Percentiles rank a stretch among this genome's conserved stretches.
Evolutionary conservation across 2,888 invertebrate genomes (phyloP).

Genomic region (Aelia acuminata): DNA sequence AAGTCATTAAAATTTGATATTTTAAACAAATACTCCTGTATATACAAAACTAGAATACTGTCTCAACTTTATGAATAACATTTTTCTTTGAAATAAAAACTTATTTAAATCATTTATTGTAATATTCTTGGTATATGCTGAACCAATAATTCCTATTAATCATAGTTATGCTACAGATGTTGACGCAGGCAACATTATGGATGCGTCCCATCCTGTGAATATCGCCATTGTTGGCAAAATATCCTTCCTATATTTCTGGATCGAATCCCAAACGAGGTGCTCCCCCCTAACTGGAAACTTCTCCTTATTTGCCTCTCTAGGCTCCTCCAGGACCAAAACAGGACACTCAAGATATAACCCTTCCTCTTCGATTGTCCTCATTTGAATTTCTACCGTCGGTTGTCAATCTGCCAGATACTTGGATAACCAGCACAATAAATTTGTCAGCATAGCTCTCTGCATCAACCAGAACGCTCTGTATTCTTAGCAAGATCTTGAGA

Average conservation of each 20-base stretch:
- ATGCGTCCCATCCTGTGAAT: neutral
- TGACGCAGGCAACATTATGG: too few species aligned
- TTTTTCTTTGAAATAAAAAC: too few species aligned
- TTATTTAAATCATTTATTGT: too few species aligned
- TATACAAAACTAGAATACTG: too few species aligned
- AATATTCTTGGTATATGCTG: too few species aligned
- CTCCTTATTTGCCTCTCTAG: slow-evolving; percentile 38
- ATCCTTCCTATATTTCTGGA: slow-evolving; percentile 7
- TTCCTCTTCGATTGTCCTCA: slow-evolving; percentile 21
- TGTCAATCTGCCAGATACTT: neutral
- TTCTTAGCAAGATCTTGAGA: neutral
- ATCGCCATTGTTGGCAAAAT: neutral
- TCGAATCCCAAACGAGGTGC: slow-evolving; percentile 1
- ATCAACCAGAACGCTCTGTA: neutral
- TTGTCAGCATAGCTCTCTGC: neutral
- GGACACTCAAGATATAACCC: slow-evolving; percentile 10
- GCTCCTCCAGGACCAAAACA: slow-evolving; percentile 18
- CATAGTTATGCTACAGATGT: too few species aligned
- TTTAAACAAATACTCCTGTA: too few species aligned
- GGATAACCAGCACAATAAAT: neutral
- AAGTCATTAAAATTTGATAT: too few species aligned
- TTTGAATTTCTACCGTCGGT: slow-evolving; percentile 22
- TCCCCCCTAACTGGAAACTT: slow-evolving; percentile 28
- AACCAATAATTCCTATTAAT: too few species aligned
- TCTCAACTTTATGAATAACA: too few species aligned